Evolutionary conservation across 2,888 invertebrate genomes (phyloP).

Genomic region (Dascillus cervinus): DNA sequence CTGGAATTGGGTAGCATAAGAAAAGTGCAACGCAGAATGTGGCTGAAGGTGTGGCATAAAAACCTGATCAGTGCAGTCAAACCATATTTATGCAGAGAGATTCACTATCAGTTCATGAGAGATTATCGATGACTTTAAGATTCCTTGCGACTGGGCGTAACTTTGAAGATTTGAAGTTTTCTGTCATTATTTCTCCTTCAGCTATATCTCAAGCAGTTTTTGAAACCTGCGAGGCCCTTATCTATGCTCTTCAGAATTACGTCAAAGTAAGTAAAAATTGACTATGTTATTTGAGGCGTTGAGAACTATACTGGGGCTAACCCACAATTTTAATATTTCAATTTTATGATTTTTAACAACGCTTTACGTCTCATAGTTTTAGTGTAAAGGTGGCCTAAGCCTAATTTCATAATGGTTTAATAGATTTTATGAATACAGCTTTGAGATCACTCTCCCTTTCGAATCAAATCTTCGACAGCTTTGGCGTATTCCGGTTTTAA

Average conservation of each 20-base stretch:
- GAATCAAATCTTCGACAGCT: too few relatives aligned
- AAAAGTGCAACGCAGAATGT: background rate
- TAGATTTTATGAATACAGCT: too few relatives aligned
- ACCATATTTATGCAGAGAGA: background rate
- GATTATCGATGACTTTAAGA: conserved; percentile 1
- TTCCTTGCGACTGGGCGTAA: conserved; percentile 1
- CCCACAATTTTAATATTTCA: background rate
- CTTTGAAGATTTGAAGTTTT: conserved; percentile 4
- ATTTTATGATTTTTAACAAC: too few relatives aligned
- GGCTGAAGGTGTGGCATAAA: conserved; percentile 1
- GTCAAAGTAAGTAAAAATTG: background rate
- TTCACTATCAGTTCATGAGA: background rate
- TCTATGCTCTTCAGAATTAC: conserved; percentile 2
- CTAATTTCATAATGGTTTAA: too few relatives aligned
- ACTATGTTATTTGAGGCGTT: too few relatives aligned
- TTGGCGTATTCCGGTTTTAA: too few relatives aligned
- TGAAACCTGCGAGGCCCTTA: conserved; percentile 1
- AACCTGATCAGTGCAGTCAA: background rate
- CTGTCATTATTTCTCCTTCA: conserved; percentile 2
- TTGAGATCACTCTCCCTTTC: too few relatives aligned
- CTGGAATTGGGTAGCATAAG: too few relatives aligned
- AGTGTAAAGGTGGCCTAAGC: too few relatives aligned
- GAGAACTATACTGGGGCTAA: too few relatives aligned
- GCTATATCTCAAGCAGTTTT: conserved; percentile 3
- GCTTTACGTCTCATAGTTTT: too few relatives aligned